Evolutionary conservation across 2,888 invertebrate species (phyloP), one percentile per base, ranked within the genome.

Genomic region (Drosophila pegasa): DNA sequence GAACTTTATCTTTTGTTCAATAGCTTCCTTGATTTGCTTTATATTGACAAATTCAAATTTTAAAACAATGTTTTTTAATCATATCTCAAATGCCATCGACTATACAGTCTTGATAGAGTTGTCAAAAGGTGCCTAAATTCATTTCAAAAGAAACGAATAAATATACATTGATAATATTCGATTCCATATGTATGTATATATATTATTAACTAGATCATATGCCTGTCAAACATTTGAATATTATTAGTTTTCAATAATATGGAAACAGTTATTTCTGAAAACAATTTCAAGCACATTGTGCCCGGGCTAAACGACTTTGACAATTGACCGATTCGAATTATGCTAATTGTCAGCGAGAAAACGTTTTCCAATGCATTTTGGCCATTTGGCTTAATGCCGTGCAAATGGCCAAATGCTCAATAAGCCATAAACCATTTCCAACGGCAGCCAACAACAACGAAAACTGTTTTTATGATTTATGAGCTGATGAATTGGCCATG

Each of bases 401-500:
- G 77, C 79, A 69, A 80, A 83, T 77, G 75, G 69, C 71, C 60
- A 71, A 69, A 73, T 71, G 61, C 60, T 50, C 69, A 68, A 75
- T 75, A 69, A 62, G 52, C 75, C 68, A 69, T 75, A 75, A 75
- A 72, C 55, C 60, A 58, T 37, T 51, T 75, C 25, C 43, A 71
- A 64, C 75, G 71, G 71, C 74, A 75, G 75, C 71, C 71, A 71
- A 48, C 20, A 22, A 37, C 51, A 51, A 47, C 37, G 35, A 50
- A 47, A 52, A 37, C 22, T 27, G 38, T 41, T 69, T 78, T 76
- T 76, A 76, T 84, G 87, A 87, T 87, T 85, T 85, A 86, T 79
- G 84, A 84, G 75, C 78, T 78, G 83, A 60, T 56, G 72, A 80
- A 64, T 51, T 70, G 78, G 63, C 47, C 35, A 27, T 57, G 63